These are phyloP conservation scores for Hippocampus barbouri DNA, from an alignment of 2,113 vertebrate genomes.

Conservation along the genomic window DNA sequence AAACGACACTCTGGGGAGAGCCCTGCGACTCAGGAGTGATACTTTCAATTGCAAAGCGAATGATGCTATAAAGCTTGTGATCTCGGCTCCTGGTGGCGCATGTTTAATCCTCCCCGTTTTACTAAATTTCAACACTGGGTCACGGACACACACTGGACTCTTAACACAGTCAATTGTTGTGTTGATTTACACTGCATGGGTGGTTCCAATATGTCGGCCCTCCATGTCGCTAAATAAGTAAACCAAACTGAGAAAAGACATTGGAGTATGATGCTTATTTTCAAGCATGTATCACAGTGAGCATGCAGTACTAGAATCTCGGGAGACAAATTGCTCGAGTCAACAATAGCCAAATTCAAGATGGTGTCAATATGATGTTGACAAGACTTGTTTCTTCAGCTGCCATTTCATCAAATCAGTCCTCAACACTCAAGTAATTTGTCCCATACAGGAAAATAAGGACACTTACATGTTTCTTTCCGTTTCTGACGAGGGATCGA, in stretches of 20 bases:
- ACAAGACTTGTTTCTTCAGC: background rate
- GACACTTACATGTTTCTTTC: constrained; percentile 90
- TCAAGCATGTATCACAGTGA: constrained; percentile 58
- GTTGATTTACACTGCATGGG: too few relatives aligned
- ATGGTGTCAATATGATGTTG: background rate
- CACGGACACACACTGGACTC: background rate
- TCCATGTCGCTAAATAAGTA: too few relatives aligned
- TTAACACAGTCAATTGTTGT: background rate
- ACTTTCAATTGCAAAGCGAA: background rate
- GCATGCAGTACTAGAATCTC: constrained; percentile 56
- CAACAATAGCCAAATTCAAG: constrained; percentile 37
- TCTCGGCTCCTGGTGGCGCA: background rate
- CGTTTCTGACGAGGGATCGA: constrained; percentile 83
- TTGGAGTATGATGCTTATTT: constrained; percentile 8
- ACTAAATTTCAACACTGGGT: background rate
- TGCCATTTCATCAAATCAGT: background rate
- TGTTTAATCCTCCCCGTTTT: background rate
- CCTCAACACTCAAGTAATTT: background rate
- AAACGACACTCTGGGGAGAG: background rate
- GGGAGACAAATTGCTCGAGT: constrained; percentile 50
- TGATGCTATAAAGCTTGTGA: background rate
- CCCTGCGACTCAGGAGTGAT: background rate
- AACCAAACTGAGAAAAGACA: background rate
- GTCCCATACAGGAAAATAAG: background rate
- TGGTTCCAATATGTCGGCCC: too few relatives aligned